phyloP scores from a whole-genome alignment of 2,113 vertebrate species.

The Pitta sordida region DNA sequence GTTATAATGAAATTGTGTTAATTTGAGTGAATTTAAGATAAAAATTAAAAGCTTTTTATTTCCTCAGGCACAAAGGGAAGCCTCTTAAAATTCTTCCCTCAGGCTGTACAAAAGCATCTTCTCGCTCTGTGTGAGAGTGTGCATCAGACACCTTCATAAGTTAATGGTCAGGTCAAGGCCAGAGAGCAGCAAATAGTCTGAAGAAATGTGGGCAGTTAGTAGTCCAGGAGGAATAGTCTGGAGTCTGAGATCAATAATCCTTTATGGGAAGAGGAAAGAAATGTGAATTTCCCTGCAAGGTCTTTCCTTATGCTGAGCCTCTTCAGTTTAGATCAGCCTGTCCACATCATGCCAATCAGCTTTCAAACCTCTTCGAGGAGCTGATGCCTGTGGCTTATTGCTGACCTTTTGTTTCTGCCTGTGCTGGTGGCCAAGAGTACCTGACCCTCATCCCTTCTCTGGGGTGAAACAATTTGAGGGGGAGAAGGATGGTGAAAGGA shows the following conservation, averaged over 20 bases:
- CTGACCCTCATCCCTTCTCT: not conserved
- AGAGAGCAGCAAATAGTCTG: not conserved
- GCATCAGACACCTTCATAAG: not conserved
- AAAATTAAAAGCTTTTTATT: not conserved
- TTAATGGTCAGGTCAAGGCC: not conserved
- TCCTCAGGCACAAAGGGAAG: not conserved
- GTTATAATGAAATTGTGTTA: not conserved
- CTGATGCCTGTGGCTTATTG: not conserved
- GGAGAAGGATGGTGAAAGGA: too few relatives aligned
- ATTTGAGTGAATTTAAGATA: not conserved
- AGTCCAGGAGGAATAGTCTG: not conserved
- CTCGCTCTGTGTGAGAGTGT: not conserved
- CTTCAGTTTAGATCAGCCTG: not conserved
- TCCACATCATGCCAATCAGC: not conserved
- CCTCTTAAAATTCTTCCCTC: not conserved
- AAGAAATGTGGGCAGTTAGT: not conserved
- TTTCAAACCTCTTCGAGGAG: not conserved
- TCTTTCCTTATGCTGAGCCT: not conserved
- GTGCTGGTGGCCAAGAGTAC: not conserved
- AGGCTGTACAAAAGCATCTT: not conserved
- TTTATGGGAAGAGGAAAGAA: not conserved
- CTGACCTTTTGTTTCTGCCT: not conserved
- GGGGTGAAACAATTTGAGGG: not conserved
- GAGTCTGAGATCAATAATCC: not conserved
- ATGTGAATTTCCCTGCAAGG: fast-evolving